phyloP scores from a whole-genome alignment of 2,113 vertebrate genomes.

The Hirundichthys speculiger region DNA sequence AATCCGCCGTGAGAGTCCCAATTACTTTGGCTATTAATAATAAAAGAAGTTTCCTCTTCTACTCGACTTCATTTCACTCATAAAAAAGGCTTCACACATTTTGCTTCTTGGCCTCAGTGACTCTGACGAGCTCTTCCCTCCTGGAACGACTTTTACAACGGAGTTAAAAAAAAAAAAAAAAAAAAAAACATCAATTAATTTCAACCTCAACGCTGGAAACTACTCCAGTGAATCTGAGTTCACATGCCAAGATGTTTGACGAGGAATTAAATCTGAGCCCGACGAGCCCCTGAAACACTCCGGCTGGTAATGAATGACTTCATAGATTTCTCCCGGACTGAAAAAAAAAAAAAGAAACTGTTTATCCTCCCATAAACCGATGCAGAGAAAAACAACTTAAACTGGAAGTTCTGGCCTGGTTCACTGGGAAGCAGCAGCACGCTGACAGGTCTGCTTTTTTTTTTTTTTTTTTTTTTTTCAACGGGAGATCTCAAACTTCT shows the following conservation, averaged over 20 bases:
- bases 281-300: constrained; percentile 30
- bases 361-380: constrained; percentile 67
- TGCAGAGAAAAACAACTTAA: constrained; percentile 38
- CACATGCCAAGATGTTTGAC: constrained; percentile 55
- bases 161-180: constrained; percentile 6
- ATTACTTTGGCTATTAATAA: too few species aligned
- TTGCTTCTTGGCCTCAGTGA: too few species aligned
- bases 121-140: too few species aligned
- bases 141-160: too few species aligned
- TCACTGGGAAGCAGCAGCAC: constrained; percentile 37
- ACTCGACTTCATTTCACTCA: too few species aligned
- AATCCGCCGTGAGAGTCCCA: too few species aligned
- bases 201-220: constrained; percentile 44
- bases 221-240: constrained; percentile 46
- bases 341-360: constrained; percentile 48
- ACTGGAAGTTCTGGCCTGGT: constrained; percentile 38
- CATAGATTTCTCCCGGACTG: constrained; percentile 33
- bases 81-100: too few species aligned
- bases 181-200: constrained; percentile 35
- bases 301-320: constrained; percentile 55
- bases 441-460: constrained; percentile 43
- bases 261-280: constrained; percentile 44
- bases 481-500: constrained; percentile 54
- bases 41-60: too few species aligned
- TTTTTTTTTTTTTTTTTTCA: constrained; percentile 45